Evolutionary conservation across 2,113 vertebrate genomes (phyloP), one percentile per base, ranked within the genome.

Genomic region (Oreamnos americanus): DNA sequence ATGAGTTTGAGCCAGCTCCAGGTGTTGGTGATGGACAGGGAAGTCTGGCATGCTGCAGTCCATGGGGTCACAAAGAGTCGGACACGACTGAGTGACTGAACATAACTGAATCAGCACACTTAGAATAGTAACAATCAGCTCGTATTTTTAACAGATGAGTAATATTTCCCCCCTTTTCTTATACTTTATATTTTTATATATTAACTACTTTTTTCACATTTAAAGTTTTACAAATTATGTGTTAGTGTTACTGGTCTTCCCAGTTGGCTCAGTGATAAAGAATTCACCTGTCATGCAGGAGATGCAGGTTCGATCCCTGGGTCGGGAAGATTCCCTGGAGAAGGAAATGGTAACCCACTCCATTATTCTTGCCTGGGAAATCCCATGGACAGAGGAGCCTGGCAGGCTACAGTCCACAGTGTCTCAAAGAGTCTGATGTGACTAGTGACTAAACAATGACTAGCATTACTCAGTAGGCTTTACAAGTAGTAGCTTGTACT

Each of bases 111-210:
- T 95, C 90, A 97, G 17, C 5, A 90, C 55, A 62, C 39, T 60
- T 93, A 76, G 19, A 90, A 87, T 67, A 60, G 14, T 87, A 94
- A 96, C 84, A 93, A 43, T 88, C 28, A 87, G 60, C 58, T 86
- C 87, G 3, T 92, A 45, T 23, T 92, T 91, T 94, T 91, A 94
- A 57, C 23, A 55, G 16, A 57, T 91, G 12, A 89, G 87, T 95
- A 64, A 58, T 39, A 47, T 76, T 6, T 1, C n/a, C 90, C 25
- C 12, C 3, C 16, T 33, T 92, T 96, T 62, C 17, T 87, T 89
- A 55, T 26, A 58, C 39, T 60, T 82, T 49, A 67, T 64, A 94
- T 55, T 94, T 95, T 94, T 97, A n/a, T 67, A 67, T 47, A 91
- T 86, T 95, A 92, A n/a, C 84, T 76, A 13, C 5, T 96, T 53